A percentile compares a stretch with the other conserved stretches of the same genome.
Evolutionary conservation across 2,888 invertebrate genomes (phyloP).

Genomic region (Abscondita cerata): DNA sequence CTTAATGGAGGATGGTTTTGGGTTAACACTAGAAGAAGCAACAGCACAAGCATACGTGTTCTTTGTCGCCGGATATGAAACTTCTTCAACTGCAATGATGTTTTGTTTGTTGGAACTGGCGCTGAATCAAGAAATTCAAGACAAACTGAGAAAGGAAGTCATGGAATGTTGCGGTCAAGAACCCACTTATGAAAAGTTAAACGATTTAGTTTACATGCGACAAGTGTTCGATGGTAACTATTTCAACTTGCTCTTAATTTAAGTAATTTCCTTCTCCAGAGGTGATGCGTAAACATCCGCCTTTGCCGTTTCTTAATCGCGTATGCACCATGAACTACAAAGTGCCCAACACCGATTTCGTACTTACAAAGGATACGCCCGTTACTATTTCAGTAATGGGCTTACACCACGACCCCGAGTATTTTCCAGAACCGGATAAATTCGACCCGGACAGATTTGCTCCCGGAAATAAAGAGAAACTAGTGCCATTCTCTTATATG

Average conservation of each 20-base stretch:
- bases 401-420: conserved; percentile 34
- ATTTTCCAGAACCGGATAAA: conserved; percentile 17
- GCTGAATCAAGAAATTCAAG: conserved; percentile 53
- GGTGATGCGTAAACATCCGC: conserved; percentile 47
- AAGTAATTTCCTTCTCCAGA: conserved; percentile 32
- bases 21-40: not conserved
- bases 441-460: conserved; percentile 23
- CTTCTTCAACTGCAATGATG: conserved; percentile 51
- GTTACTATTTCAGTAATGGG: conserved; percentile 44
- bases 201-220: conserved; percentile 60
- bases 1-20: conserved; percentile 18
- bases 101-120: conserved; percentile 53
- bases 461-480: not conserved
- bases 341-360: conserved; percentile 44
- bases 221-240: conserved; percentile 54
- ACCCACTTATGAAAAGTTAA: conserved; percentile 59
- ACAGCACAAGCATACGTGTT: conserved; percentile 46
- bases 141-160: conserved; percentile 57
- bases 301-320: conserved; percentile 44
- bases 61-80: conserved; percentile 55
- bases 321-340: conserved; percentile 42
- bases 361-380: conserved; percentile 41
- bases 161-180: conserved; percentile 50
- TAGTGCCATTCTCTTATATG: conserved; percentile 51
- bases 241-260: not conserved